A percentile compares a stretch with the other conserved stretches of the same genome.
These are phyloP conservation scores for Rotaria sp. DNA, from an alignment of 2,888 invertebrate genomes.

Conservation along the genomic window DNA sequence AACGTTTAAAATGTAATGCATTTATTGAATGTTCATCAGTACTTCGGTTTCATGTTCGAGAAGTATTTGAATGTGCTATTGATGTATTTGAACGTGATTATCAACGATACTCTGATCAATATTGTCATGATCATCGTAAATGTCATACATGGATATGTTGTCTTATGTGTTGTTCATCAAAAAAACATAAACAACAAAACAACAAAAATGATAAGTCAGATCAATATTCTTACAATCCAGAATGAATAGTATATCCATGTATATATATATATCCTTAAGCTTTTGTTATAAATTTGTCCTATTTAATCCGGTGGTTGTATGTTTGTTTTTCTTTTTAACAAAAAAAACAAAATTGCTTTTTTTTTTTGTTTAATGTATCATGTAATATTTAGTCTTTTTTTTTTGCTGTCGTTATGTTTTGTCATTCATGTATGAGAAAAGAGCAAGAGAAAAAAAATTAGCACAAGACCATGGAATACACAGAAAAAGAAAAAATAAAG, in stretches of 20 bases:
- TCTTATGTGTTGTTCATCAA: not conserved
- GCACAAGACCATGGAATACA: not conserved
- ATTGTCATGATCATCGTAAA: not conserved
- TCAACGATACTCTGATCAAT: not conserved
- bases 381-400: not conserved
- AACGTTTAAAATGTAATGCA: conserved; percentile 1
- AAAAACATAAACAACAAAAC: not conserved
- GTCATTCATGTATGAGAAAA: not conserved
- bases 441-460: not conserved
- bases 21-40: conserved; percentile 25
- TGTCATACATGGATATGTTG: not conserved
- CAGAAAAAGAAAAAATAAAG: not conserved
- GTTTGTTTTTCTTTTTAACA: not conserved
- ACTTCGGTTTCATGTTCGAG: not conserved
- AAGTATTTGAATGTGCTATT: not conserved
- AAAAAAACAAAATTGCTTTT: not conserved
- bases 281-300: not conserved
- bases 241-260: not conserved
- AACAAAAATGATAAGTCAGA: not conserved
- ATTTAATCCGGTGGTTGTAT: not conserved
- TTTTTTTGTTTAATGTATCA: not conserved
- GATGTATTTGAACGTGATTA: not conserved
- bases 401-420: not conserved
- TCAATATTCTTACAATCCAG: not conserved
- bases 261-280: not conserved